A percentile compares a stretch with the other conserved stretches of the same genome.
These are phyloP conservation scores for Julus scandinavius DNA, from an alignment of 2,888 invertebrate species.

Conservation along the genomic window DNA sequence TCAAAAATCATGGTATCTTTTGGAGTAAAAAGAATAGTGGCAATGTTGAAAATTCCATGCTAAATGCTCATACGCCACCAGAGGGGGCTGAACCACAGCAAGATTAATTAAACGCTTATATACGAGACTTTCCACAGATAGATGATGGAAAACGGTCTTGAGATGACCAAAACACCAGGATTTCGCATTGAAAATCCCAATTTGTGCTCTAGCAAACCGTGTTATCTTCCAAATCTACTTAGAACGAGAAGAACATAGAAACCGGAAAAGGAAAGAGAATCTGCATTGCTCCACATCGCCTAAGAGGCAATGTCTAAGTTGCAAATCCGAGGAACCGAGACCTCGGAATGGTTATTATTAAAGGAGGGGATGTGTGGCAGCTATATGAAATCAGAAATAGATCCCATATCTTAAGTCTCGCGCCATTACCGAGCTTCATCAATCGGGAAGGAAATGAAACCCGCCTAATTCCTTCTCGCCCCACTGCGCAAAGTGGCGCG, in stretches of 20 bases:
- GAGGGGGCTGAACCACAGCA: too few species aligned
- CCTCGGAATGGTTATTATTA: neutral
- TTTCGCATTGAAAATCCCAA: neutral
- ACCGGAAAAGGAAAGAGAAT: constrained; percentile 12
- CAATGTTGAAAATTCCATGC: too few species aligned
- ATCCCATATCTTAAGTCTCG: constrained; percentile 31
- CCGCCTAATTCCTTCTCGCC: constrained; percentile 31
- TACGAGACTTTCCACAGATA: too few species aligned
- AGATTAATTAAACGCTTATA: too few species aligned
- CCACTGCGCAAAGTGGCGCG: constrained; percentile 42
- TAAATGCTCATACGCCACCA: too few species aligned
- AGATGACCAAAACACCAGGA: too few species aligned
- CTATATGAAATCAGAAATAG: neutral
- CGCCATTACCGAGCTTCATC: constrained; percentile 36
- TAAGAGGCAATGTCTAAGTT: neutral
- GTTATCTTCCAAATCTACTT: neutral
- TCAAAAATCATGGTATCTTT: too few species aligned
- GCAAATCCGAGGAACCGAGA: neutral
- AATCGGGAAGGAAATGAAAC: constrained; percentile 44
- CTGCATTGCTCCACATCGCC: neutral
- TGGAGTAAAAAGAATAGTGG: too few species aligned
- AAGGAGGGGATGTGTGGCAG: neutral
- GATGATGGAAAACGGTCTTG: too few species aligned
- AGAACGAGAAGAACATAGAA: neutral
- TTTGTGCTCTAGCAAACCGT: neutral